Conservation (phyloP, 1,140 invertebrate species). For the Drosophila sturtevanti region DNA sequence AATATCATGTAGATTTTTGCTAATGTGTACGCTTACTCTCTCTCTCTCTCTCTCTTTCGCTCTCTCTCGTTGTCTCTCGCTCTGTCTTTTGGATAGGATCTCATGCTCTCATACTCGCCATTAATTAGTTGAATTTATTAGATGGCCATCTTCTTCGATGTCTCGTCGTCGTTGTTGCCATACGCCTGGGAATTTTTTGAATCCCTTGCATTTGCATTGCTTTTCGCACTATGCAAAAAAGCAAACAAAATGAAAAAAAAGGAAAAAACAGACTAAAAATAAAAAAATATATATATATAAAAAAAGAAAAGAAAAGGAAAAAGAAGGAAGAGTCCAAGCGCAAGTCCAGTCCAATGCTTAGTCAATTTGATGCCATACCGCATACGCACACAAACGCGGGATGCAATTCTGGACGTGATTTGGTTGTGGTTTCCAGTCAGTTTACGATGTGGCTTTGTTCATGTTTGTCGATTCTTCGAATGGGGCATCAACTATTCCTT, state of each 20-base stretch:
- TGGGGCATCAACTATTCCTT: conserved; percentile 69
- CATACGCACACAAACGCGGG: conserved; percentile 36
- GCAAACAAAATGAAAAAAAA: neutral
- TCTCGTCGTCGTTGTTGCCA: conserved; percentile 40
- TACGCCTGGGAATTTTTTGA: conserved; percentile 79
- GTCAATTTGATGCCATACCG: conserved; percentile 3
- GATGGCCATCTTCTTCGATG: conserved; percentile 74
- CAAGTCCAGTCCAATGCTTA: neutral
- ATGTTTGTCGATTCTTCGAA: conserved; percentile 63
- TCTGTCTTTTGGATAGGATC: conserved; percentile 30
- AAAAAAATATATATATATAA: neutral
- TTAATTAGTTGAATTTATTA: conserved; percentile 83
- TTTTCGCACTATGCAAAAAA: conserved; percentile 69
- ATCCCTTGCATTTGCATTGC: conserved; percentile 78
- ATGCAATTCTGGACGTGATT: conserved; percentile 22
- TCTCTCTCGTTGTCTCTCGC: neutral
- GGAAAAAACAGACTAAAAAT: neutral
- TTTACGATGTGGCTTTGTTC: conserved; percentile 73
- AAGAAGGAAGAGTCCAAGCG: neutral
- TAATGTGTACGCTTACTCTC: conserved; percentile 66
- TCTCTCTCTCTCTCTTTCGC: neutral
- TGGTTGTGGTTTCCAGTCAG: conserved; percentile 34
- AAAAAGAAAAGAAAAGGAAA: neutral
- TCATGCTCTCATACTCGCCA: conserved; percentile 80
- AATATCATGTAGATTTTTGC: conserved; percentile 83